phyloP scores from a whole-genome alignment of 1,140 invertebrate genomes.

The Rhagoletis pomonella region DNA sequence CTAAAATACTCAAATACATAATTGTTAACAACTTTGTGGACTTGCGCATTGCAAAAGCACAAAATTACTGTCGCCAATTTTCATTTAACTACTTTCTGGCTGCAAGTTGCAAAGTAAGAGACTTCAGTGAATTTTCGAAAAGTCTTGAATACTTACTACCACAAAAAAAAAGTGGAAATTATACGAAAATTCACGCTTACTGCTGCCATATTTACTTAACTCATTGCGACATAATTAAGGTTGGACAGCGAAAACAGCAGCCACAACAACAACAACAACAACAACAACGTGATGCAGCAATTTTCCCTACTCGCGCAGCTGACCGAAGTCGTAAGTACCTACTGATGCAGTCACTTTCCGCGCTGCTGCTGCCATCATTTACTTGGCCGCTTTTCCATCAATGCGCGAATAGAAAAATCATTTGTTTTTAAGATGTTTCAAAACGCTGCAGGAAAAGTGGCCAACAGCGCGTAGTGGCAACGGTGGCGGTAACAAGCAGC shows the following conservation, averaged over 20 bases:
- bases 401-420: conserved; percentile 22
- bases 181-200: background rate
- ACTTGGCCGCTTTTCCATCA: background rate
- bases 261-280: background rate
- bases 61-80: background rate
- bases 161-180: background rate
- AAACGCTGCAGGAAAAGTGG: conserved; percentile 35
- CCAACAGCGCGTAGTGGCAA: background rate
- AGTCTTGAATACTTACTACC: background rate
- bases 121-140: background rate
- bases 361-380: background rate
- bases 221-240: conserved; percentile 32
- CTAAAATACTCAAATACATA: background rate
- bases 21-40: background rate
- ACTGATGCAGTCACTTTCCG: background rate
- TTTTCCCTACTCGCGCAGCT: conserved; percentile 3
- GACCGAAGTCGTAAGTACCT: background rate
- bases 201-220: conserved; percentile 29
- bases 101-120: conserved; percentile 1
- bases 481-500: background rate
- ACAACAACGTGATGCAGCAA: conserved; percentile 32
- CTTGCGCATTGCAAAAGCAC: background rate
- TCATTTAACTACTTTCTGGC: background rate
- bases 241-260: background rate
- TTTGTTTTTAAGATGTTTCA: conserved; percentile 31